These are phyloP conservation scores for Neogobius melanostomus DNA, from an alignment of 2,113 vertebrate species.

Conservation along the genomic window DNA sequence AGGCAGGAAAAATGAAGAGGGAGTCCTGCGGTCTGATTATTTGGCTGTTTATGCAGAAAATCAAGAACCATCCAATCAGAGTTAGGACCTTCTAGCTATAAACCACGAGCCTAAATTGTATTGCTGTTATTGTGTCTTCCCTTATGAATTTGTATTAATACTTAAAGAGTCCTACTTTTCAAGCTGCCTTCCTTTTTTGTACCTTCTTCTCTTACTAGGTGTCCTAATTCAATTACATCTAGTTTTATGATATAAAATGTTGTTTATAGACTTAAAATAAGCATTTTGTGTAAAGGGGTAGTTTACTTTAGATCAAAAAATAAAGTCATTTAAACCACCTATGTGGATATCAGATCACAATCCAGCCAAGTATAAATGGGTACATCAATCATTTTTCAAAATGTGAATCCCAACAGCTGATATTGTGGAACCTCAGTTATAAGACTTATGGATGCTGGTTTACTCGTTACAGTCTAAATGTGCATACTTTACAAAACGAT, in stretches of 20 bases:
- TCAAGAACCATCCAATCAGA: slow-evolving; percentile 74
- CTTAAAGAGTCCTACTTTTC: background rate
- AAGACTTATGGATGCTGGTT: no score
- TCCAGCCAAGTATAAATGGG: background rate
- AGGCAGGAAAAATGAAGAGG: slow-evolving; percentile 32
- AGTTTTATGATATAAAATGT: no score
- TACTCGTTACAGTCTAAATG: no score
- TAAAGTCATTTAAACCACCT: background rate
- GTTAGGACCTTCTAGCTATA: slow-evolving; percentile 58
- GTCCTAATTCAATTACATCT: background rate
- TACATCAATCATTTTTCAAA: background rate
- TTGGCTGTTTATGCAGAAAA: slow-evolving; percentile 68
- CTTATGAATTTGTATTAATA: slow-evolving; percentile 8
- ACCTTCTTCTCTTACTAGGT: slow-evolving; percentile 8
- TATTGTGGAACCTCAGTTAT: no score
- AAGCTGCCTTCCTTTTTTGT: slow-evolving; percentile 32
- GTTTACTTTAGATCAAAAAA: no score
- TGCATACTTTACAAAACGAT: no score
- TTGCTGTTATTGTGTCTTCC: slow-evolving; percentile 44
- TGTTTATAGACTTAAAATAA: no score
- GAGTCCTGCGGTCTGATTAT: slow-evolving; percentile 64
- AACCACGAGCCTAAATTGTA: slow-evolving; percentile 57
- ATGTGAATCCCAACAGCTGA: no score
- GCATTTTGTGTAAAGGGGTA: no score
- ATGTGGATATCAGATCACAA: background rate